Base-by-base conservation (phyloP, 2,113 vertebrate species). In the Candoia aspera region DNA sequence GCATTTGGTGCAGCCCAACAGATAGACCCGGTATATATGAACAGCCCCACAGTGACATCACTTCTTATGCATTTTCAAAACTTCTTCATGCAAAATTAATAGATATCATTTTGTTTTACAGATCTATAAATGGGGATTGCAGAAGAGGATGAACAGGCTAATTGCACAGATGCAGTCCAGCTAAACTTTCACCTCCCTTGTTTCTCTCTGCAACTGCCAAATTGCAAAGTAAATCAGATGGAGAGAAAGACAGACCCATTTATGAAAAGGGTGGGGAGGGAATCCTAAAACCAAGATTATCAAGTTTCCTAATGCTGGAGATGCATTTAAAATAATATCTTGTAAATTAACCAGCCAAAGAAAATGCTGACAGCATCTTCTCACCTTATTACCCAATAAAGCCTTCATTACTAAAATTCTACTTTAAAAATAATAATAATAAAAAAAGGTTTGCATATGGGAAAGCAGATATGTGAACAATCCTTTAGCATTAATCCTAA, bases 341-440 rank as follows among this genome's bases (percentile, higher is more conserved):
- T 93, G 93, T 95, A 96, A 96, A 96, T 96, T 96, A 92, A 95
- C 79, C 84, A 96, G 49, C 91, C 94, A 79, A 84, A 91, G 24
- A 92, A 94, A 94, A 89, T 92, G 92, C 1, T 93, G 92, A 93
- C 93, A 95, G 91, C 94, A 94, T 96, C 87, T 96, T 96, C 96
- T 96, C 95, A 92, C 33, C 0, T 1, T 95, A 96, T 95, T 94
- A 83, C 90, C 95, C 91, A 73, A 94, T 95, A 95, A 93, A 19
- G n/a, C 87, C 85, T 92, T 84, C 29, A 55, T 96, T 97, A 97
- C 96, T 97, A 96, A 97, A 97, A 96, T 96, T 94, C 91, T 91
- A 94, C 91, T 92, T 94, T 92, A 49, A 93, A 54, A 68, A 91
- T 33, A 21, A 29, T 6, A 33, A 79, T 12, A 91, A 86, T 53